These are phyloP conservation scores for Rhabdornis inornatus DNA, from an alignment of 2,113 vertebrate genomes.

Conservation along the genomic window DNA sequence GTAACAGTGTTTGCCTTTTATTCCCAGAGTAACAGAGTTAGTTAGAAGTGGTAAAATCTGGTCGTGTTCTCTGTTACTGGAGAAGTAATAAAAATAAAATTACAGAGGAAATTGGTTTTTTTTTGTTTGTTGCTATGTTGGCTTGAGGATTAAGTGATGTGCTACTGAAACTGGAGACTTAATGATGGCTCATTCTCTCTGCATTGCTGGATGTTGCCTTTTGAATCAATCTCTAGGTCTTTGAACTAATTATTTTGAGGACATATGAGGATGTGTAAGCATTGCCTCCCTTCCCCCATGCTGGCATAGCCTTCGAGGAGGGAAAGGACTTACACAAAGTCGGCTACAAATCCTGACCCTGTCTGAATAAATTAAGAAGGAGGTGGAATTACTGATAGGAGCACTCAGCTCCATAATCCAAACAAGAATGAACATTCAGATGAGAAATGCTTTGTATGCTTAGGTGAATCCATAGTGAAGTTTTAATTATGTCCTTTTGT, in stretches of 20 bases:
- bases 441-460: neutral
- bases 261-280: neutral
- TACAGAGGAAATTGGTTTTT: neutral
- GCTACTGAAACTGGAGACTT: neutral
- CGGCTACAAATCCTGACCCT: neutral
- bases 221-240: neutral
- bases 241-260: neutral
- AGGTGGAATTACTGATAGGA: neutral
- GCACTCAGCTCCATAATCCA: neutral
- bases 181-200: neutral
- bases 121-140: neutral
- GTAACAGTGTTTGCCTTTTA: conserved; percentile 21
- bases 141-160: neutral
- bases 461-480: neutral
- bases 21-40: neutral
- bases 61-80: neutral
- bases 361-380: neutral
- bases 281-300: neutral
- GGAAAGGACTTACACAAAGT: neutral
- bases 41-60: conserved; percentile 8
- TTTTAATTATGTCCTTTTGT: conserved; percentile 9
- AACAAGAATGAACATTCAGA: neutral
- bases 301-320: neutral
- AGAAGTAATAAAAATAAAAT: conserved; percentile 9
- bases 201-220: neutral